Conservation (phyloP, 2,113 vertebrate species). For the Heteronetta atricapilla region DNA sequence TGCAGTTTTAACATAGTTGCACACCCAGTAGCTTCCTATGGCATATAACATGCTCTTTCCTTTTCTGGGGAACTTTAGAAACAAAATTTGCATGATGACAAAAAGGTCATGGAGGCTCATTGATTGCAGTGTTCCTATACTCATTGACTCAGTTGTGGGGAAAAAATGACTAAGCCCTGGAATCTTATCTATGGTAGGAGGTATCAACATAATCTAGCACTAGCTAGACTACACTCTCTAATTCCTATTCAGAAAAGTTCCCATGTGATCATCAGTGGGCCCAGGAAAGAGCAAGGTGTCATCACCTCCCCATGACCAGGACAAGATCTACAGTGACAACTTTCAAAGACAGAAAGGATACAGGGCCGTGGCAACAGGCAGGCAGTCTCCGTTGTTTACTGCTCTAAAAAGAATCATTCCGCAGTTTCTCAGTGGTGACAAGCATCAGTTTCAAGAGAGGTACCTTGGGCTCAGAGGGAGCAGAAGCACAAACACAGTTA, state of each 20-base stretch:
- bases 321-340: background rate
- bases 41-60: background rate
- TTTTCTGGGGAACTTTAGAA: background rate
- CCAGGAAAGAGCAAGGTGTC: background rate
- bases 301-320: background rate
- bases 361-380: background rate
- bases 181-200: background rate
- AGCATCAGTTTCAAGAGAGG: background rate
- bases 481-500: background rate
- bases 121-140: background rate
- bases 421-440: background rate
- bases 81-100: background rate
- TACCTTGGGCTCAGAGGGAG: background rate
- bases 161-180: background rate
- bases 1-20: background rate
- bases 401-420: background rate
- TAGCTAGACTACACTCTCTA: background rate
- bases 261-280: background rate
- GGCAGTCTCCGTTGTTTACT: background rate
- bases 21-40: background rate
- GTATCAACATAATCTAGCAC: background rate
- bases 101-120: background rate
- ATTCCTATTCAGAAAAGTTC: background rate
- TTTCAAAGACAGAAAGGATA: background rate
- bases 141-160: background rate